Base-by-base conservation (phyloP, 2,888 invertebrate species). In the Sphaerolaimus hirsutus region DNA sequence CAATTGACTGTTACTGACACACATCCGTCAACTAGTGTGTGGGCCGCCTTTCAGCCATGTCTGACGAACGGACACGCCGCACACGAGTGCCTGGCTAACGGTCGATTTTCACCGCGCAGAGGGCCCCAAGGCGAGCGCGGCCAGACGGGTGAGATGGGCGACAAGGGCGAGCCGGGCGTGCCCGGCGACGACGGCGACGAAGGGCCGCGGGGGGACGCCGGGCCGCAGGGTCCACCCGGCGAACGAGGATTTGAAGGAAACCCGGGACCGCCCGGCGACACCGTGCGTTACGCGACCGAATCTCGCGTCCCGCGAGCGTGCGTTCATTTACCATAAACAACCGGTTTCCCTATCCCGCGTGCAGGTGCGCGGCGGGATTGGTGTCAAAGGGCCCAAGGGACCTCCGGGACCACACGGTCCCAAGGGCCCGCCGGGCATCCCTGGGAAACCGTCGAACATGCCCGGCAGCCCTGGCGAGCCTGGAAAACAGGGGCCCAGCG, bases 61-160 rank as follows among this genome's bases (percentile, higher is more conserved):
- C n/a, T n/a, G n/a, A n/a, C n/a, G n/a, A n/a, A n/a, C n/a, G n/a
- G n/a, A n/a, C n/a, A n/a, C n/a, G n/a, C n/a, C 17, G 32, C 32
- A 32, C 32, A 32, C 32, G 49, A 24, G 26, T 42, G 37, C 48
- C 27, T 5, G 44, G 47, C n/a, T 22, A 49, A 35, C 40, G 27
- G n/a, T 14, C 22, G 5, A 26, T 22, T 41, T 24, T 41, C 23
- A 21, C 7, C 4, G n/a, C 27, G 3, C 43, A 35, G 47, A 41
- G 63, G 63, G 41, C 48, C 53, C n/a, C 60, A 59, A 47, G 62
- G 61, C 41, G 60, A 61, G 44, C 52, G 59, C 27, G 63, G 59
- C 17, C 49, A 55, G 44, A 46, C 54, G 22, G 60, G 56, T 23
- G 42, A 49, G 4, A 48, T 49, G 40, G 60, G 58, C 38, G 47